Base-by-base conservation (phyloP, 1,140 invertebrate genomes). In the Panagrolaimus sp. region DNA sequence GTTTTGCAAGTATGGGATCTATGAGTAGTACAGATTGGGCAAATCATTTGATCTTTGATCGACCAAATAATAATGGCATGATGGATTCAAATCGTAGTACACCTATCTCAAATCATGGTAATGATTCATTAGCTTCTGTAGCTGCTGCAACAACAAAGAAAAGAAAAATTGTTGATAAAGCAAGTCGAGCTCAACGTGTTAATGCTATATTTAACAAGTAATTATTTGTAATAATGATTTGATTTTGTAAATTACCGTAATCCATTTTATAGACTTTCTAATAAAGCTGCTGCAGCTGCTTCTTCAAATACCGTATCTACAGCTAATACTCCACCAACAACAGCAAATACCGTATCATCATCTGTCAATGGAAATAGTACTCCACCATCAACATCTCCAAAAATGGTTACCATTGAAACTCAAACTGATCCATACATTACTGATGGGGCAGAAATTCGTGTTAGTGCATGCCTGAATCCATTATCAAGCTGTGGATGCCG, bases 201-300 rank as follows among this genome's bases (percentile, higher is more conserved):
- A 76, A 76, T 46, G 55, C 45, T 55, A 68, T 76, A 38, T 70
- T 76, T 43, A 71, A 76, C 62, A 70, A 69, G 74, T 76, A 65
- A 65, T 47, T 70, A 21, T 52, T 52, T 24, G 28, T 65, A 6
- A 46, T 21, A 5, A 1, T 46, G 28, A 43, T 44, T 21, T 21
- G 44, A 65, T 32, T 15, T 32, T 15, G 28, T 14, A 43, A 44
- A n/a, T 32, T 58, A 26, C 15, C 45, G 8, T 38, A 47, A 17
- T 66, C 32, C 32, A n/a, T n/a, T 69, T 63, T 74, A 26, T 43
- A 76, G 73, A 21, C 52, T 75, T n/a, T 74, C 73, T 17, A 66
- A 28, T 12, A 75, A 75, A 45, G 73, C 65, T 2, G 73, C 73
- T 1, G 65, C 38, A 10, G 73, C 64, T 32, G 69, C 48, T 32